phyloP scores from a whole-genome alignment of 2,797 vertebrate species.

The Pteronotus mesoamericanus region DNA sequence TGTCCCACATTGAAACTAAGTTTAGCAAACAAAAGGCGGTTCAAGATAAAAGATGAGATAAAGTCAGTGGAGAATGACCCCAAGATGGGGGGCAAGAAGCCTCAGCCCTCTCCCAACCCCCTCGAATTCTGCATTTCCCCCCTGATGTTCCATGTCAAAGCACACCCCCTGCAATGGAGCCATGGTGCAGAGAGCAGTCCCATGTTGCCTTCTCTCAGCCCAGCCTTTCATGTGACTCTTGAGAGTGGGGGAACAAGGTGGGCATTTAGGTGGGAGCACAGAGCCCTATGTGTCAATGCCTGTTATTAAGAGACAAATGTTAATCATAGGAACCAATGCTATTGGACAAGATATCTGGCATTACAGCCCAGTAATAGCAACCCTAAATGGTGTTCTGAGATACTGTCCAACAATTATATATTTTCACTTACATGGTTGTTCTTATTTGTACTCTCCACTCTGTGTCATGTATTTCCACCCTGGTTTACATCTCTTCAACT shows the following conservation, averaged over 20 bases:
- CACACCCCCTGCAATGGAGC: accelerated
- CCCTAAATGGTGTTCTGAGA: background rate
- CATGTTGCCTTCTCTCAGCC: background rate
- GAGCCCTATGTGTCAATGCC: background rate
- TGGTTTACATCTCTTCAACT: background rate
- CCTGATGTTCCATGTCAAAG: background rate
- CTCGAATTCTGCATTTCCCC: background rate
- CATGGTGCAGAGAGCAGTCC: background rate
- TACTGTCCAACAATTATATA: background rate
- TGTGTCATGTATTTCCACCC: background rate
- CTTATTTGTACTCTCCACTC: background rate
- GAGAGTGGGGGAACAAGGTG: background rate
- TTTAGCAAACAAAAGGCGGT: background rate
- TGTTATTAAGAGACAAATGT: background rate
- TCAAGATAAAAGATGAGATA: background rate
- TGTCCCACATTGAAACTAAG: background rate
- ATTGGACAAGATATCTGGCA: background rate
- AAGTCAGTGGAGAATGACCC: background rate
- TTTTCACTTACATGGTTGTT: background rate
- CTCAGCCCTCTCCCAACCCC: background rate
- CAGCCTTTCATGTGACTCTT: background rate
- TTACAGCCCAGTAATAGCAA: background rate
- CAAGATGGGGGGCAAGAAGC: background rate
- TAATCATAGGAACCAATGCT: background rate
- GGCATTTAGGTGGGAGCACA: background rate